Base-by-base conservation (phyloP, 1,140 invertebrate genomes). In the Neocloeon triangulifer region DNA sequence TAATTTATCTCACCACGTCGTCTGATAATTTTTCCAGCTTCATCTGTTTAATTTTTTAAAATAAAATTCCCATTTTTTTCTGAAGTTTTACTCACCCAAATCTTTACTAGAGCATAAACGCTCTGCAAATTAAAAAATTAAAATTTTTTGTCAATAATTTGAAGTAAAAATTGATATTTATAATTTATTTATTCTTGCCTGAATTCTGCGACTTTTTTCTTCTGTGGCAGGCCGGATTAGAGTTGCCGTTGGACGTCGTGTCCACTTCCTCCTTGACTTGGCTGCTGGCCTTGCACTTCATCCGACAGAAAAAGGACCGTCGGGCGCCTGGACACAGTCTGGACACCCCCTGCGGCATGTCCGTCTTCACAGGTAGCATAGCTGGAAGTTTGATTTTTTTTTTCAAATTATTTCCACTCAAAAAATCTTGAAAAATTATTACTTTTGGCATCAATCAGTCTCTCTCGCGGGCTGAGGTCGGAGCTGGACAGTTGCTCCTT, bases 401-500 rank as follows among this genome's bases (percentile, higher is more conserved):
- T 23, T 8, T 8, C 22, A 8, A 23, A 8, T 23, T 23, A 23
- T 23, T 23, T n/a, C 8, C 22, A 23, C 22, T 23, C 22, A 23
- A 23, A 8, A 8, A 23, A 23, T n/a, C 22, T n/a, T n/a, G n/a
- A n/a, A n/a, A n/a, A n/a, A 23, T 23, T 23, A 23, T 7, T 26
- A 88, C 84, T 91, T 65, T 88, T 89, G 8, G 81, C 78, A 55
- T 91, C 85, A 43, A 92, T 88, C 13, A 91, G 62, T 39, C 79
- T 56, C 53, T 92, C 84, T 17, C 85, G 55, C 1, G 85, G 80
- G 43, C 75, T 79, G 14, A 88, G 62, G 56, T 92, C 82, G 1
- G 80, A 78, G 0, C 82, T 84, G 0, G 82, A 86, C 1, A 95
- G 58, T 48, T 95, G 88, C 48, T 92, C 86, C 52, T 94, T 95